Evolutionary conservation across 2,888 invertebrate species (phyloP).

Genomic region (Listrodromus nycthemerus): DNA sequence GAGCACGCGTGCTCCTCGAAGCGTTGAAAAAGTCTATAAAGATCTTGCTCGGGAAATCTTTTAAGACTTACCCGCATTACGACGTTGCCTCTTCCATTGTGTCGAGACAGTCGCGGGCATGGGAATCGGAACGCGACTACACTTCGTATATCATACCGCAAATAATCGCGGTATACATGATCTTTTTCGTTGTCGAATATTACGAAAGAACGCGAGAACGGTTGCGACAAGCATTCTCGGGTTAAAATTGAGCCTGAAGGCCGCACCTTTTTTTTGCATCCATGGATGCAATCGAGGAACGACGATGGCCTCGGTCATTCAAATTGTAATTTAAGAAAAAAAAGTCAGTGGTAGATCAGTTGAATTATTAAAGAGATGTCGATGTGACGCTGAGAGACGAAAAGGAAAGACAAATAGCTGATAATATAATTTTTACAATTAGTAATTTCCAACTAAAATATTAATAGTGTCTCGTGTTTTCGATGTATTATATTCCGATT

Average conservation of each 20-base stretch:
- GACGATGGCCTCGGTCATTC: neutral
- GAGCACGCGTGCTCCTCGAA: slow-evolving; percentile 61
- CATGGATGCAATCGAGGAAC: neutral
- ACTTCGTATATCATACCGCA: slow-evolving; percentile 30
- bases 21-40: slow-evolving; percentile 67
- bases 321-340: neutral
- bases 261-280: slow-evolving; percentile 1
- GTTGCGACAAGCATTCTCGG: slow-evolving; percentile 35
- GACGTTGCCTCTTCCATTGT: slow-evolving; percentile 61
- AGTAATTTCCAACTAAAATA: neutral
- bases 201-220: slow-evolving; percentile 40
- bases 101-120: slow-evolving; percentile 34
- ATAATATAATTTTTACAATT: neutral
- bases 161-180: slow-evolving; percentile 23
- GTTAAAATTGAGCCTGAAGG: slow-evolving; percentile 20
- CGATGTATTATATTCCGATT: neutral
- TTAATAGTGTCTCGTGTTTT: neutral
- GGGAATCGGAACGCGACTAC: slow-evolving; percentile 64
- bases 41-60: slow-evolving; percentile 63
- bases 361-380: neutral
- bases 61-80: slow-evolving; percentile 63
- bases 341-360: neutral
- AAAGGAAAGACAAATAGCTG: neutral
- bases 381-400: neutral
- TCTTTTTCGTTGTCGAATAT: slow-evolving; percentile 32